phyloP scores from a whole-genome alignment of 2,113 vertebrate genomes.

The Bagarius yarrelli region DNA sequence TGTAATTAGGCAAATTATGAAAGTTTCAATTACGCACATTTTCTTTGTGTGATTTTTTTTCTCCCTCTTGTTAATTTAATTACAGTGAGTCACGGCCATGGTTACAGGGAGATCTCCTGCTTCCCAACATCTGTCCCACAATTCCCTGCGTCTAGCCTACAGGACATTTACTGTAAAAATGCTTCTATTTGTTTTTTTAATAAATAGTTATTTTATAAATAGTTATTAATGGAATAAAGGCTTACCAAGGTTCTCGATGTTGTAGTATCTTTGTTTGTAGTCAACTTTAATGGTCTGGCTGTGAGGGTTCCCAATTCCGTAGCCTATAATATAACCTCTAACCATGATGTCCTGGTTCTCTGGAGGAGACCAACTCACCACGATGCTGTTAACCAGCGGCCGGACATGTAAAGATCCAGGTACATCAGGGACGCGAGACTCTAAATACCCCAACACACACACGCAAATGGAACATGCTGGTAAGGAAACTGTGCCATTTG shows the following conservation, averaged over 20 bases:
- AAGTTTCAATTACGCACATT: slow-evolving; percentile 56
- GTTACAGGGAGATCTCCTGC: slow-evolving; percentile 16
- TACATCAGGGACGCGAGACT: slow-evolving; percentile 88
- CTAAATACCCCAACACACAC: slow-evolving; percentile 63
- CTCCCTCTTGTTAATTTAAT: slow-evolving; percentile 40
- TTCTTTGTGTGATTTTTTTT: slow-evolving; percentile 32
- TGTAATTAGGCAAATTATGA: slow-evolving; percentile 57
- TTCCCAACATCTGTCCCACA: background rate
- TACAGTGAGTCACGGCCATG: slow-evolving; percentile 19
- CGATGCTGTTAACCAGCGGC: slow-evolving; percentile 90
- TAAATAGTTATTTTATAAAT: background rate
- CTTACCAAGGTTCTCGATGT: slow-evolving; percentile 92
- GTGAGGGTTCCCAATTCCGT: slow-evolving; percentile 93
- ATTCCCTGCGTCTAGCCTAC: background rate
- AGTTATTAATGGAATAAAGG: background rate
- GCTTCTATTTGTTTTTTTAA: background rate
- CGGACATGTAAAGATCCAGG: slow-evolving; percentile 95
- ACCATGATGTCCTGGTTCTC: slow-evolving; percentile 97
- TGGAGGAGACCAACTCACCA: slow-evolving; percentile 97
- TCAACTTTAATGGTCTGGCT: slow-evolving; percentile 96
- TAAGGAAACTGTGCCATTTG: too few species aligned
- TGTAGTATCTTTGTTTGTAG: slow-evolving; percentile 97
- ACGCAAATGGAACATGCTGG: too few species aligned
- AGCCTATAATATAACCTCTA: slow-evolving; percentile 90
- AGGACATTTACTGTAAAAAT: slow-evolving; percentile 16